These are phyloP conservation scores for Gisinianus flammeolus DNA, from an alignment of 2,888 invertebrate genomes.

Conservation along the genomic window DNA sequence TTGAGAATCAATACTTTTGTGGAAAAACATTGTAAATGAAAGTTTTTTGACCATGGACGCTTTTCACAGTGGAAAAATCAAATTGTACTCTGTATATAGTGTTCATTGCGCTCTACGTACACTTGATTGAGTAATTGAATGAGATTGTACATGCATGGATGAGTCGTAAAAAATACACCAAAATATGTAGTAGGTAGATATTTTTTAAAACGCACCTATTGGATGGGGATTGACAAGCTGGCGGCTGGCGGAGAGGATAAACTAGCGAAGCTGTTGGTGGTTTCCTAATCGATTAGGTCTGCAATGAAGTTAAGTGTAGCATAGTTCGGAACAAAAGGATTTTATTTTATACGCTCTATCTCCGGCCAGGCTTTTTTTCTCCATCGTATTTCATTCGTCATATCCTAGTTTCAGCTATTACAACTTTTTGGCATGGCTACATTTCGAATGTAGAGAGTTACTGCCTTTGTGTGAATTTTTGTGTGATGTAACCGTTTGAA, in stretches of 20 bases:
- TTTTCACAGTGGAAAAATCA: constrained; percentile 19
- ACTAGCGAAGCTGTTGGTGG: constrained; percentile 49
- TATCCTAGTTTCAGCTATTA: not conserved
- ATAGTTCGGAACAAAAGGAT: constrained; percentile 38
- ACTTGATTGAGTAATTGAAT: constrained; percentile 38
- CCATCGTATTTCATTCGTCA: constrained; percentile 13
- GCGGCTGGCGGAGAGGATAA: constrained; percentile 9
- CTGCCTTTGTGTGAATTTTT: not conserved
- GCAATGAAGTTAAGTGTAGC: constrained; percentile 42
- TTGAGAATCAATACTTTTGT: not conserved
- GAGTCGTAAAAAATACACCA: constrained; percentile 44
- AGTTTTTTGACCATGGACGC: constrained; percentile 39
- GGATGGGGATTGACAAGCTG: constrained; percentile 28
- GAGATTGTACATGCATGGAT: constrained; percentile 52
- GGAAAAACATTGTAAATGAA: constrained; percentile 1
- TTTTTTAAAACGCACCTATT: constrained; percentile 20
- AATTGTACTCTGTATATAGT: constrained; percentile 1
- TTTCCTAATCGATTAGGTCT: constrained; percentile 56
- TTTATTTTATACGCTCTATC: constrained; percentile 42
- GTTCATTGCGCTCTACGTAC: constrained; percentile 22
- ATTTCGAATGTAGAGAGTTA: not conserved
- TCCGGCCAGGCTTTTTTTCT: constrained; percentile 37
- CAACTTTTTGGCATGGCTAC: not conserved
- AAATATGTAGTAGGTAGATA: not conserved
- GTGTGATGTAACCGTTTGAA: not conserved